phyloP scores from a whole-genome alignment of 2,113 vertebrate genomes.

The Coregonus clupeaformis region DNA sequence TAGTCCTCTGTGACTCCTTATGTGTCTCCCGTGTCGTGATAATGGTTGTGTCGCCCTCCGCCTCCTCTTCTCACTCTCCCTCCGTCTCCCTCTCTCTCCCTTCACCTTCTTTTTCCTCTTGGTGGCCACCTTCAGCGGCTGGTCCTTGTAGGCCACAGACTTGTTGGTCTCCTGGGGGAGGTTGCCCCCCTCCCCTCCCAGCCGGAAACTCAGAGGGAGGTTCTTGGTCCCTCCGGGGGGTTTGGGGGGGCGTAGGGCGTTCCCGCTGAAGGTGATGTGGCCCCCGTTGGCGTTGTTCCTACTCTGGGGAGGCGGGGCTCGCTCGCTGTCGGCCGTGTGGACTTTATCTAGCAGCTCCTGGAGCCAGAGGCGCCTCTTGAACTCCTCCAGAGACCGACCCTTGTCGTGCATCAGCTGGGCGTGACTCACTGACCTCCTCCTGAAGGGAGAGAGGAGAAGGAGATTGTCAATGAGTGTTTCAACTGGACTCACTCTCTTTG shows the following conservation, averaged over 20 bases:
- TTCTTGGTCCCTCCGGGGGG: constrained; percentile 85
- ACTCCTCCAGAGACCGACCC: constrained; percentile 87
- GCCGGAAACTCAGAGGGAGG: constrained; percentile 76
- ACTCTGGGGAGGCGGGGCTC: constrained; percentile 50
- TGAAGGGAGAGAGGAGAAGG: constrained; percentile 45
- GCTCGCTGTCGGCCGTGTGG: constrained; percentile 86
- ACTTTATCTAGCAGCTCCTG: constrained; percentile 89
- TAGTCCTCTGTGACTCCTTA: constrained; percentile 29
- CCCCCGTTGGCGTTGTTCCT: constrained; percentile 44
- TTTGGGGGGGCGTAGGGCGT: constrained; percentile 79
- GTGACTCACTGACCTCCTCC: constrained; percentile 92
- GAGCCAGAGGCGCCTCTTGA: constrained; percentile 85
- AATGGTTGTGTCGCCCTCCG: constrained; percentile 65
- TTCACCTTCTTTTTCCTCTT: constrained; percentile 93
- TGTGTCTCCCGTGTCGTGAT: background rate
- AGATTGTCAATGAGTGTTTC: background rate
- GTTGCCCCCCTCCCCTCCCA: constrained; percentile 71
- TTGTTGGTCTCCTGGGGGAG: constrained; percentile 96
- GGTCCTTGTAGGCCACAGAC: constrained; percentile 85
- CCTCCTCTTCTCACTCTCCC: constrained; percentile 88
- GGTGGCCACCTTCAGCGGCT: constrained; percentile 77
- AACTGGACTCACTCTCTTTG: too few relatives aligned
- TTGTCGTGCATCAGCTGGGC: constrained; percentile 97
- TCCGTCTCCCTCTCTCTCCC: constrained; percentile 83
- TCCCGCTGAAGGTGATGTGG: constrained; percentile 48